Evolutionary conservation across 2,113 vertebrate species (phyloP).

Genomic region (Capreolus pygargus): DNA sequence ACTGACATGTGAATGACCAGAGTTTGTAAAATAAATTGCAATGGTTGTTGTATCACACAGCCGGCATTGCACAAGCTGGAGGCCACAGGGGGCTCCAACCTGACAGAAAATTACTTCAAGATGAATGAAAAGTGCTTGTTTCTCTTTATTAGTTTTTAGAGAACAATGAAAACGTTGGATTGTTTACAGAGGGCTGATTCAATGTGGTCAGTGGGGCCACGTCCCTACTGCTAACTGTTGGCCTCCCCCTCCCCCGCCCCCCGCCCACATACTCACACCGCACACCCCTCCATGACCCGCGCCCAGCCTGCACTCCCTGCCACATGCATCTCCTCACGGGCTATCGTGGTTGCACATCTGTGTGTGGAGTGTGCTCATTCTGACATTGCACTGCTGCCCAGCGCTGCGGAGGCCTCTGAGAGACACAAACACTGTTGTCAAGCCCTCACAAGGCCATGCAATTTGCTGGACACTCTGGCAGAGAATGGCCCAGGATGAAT

Average conservation of each 20-base stretch:
- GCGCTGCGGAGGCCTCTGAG: slow-evolving; percentile 91
- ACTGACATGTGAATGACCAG: slow-evolving; percentile 87
- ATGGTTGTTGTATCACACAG: slow-evolving; percentile 87
- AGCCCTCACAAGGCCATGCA: slow-evolving; percentile 90
- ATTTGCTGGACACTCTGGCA: slow-evolving; percentile 81
- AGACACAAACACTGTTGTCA: slow-evolving; percentile 88
- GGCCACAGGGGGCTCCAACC: slow-evolving; percentile 85
- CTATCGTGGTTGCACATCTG: slow-evolving; percentile 94
- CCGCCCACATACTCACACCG: slow-evolving; percentile 43
- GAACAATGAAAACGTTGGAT: slow-evolving; percentile 89
- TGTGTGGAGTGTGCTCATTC: slow-evolving; percentile 97
- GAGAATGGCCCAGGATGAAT: slow-evolving; percentile 79
- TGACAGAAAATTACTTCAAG: slow-evolving; percentile 89
- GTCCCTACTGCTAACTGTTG: slow-evolving; percentile 82
- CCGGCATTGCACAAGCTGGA: slow-evolving; percentile 83
- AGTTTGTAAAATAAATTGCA: slow-evolving; percentile 90
- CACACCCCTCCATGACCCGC: slow-evolving; percentile 69
- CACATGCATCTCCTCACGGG: slow-evolving; percentile 88
- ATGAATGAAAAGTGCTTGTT: slow-evolving; percentile 89
- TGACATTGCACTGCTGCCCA: slow-evolving; percentile 92
- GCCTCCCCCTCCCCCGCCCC: slow-evolving; percentile 76
- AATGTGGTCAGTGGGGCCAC: slow-evolving; percentile 85
- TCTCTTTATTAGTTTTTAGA: slow-evolving; percentile 91
- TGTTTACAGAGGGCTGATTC: slow-evolving; percentile 89
- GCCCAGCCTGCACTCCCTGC: slow-evolving; percentile 71